Conservation (phyloP, 2,888 invertebrate genomes). For the Drosophila acutilabella region DNA sequence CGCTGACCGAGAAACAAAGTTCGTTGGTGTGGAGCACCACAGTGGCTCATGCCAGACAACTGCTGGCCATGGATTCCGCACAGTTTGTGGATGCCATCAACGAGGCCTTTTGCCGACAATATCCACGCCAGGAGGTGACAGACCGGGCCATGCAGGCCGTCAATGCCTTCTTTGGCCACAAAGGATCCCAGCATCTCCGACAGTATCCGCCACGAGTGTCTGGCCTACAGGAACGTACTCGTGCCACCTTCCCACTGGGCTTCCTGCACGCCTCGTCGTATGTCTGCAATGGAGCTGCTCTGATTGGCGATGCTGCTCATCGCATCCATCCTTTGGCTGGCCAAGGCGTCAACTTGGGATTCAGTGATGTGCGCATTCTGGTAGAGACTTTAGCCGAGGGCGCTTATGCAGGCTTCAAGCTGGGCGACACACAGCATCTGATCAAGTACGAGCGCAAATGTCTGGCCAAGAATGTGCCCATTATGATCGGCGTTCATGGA, state of each 20-base stretch:
- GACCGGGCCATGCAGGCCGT: slow-evolving; percentile 85
- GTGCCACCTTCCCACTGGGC: slow-evolving; percentile 96
- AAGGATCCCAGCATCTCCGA: slow-evolving; percentile 78
- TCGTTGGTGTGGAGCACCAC: slow-evolving; percentile 98
- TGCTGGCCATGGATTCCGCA: slow-evolving; percentile 89
- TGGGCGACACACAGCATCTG: slow-evolving; percentile 90
- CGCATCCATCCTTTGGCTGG: slow-evolving; percentile 98
- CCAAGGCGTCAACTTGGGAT: slow-evolving; percentile 98
- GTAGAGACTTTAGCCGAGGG: slow-evolving; percentile 89
- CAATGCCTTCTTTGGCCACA: slow-evolving; percentile 84
- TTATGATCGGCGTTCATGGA: slow-evolving; percentile 94
- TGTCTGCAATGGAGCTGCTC: slow-evolving; percentile 91
- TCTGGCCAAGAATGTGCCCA: slow-evolving; percentile 94
- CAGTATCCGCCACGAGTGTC: slow-evolving; percentile 84
- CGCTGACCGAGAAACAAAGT: slow-evolving; percentile 91
- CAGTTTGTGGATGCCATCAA: slow-evolving; percentile 96
- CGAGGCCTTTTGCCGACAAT: slow-evolving; percentile 88
- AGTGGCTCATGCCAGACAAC: slow-evolving; percentile 89
- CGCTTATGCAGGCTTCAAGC: slow-evolving; percentile 89
- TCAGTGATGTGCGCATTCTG: slow-evolving; percentile 95
- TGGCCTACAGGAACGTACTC: slow-evolving; percentile 82
- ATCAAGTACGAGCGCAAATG: slow-evolving; percentile 93
- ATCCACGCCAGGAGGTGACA: slow-evolving; percentile 79
- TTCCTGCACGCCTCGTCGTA: slow-evolving; percentile 96
- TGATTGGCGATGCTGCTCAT: slow-evolving; percentile 96